Evolutionary conservation across 2,888 invertebrate species (phyloP).

Genomic region (Beris chalybata): DNA sequence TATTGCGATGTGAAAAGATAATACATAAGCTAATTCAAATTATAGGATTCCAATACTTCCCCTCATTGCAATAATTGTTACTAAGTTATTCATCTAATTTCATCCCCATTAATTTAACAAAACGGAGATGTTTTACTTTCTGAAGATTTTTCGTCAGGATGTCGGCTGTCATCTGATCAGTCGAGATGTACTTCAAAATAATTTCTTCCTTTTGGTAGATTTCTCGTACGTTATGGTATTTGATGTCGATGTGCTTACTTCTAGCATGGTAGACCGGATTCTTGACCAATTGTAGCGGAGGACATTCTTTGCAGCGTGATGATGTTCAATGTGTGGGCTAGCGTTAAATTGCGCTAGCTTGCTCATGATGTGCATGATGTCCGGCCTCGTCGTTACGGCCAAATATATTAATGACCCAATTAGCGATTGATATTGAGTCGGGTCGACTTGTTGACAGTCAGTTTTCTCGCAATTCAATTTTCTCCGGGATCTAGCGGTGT

Average conservation of each 20-base stretch:
- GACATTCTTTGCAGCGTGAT: conserved; percentile 5
- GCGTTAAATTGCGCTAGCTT: conserved; percentile 40
- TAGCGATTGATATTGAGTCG: conserved; percentile 38
- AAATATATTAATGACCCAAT: conserved; percentile 39
- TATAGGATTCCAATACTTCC: too few species aligned
- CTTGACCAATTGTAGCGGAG: conserved; percentile 28
- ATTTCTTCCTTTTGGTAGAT: conserved; percentile 20
- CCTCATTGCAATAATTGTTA: too few species aligned
- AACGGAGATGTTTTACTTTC: too few species aligned
- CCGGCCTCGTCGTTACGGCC: conserved; percentile 37
- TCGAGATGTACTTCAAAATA: conserved; percentile 28
- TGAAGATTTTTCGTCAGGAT: too few species aligned
- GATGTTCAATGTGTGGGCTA: conserved; percentile 38
- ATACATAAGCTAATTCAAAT: too few species aligned
- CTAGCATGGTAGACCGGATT: conserved; percentile 37
- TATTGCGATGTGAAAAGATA: too few species aligned
- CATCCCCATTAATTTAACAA: too few species aligned
- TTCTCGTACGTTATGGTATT: conserved; percentile 36
- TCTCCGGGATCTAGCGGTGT: conserved; percentile 35
- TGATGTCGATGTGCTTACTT: conserved; percentile 37
- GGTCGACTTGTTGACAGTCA: conserved; percentile 29
- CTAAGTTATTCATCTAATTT: too few species aligned
- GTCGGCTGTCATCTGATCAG: conserved; percentile 3
- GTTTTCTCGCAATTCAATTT: conserved; percentile 26
- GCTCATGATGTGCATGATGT: conserved; percentile 37